These are phyloP conservation scores for Campopleginae sp. DNA, from an alignment of 2,888 invertebrate genomes.

Conservation along the genomic window DNA sequence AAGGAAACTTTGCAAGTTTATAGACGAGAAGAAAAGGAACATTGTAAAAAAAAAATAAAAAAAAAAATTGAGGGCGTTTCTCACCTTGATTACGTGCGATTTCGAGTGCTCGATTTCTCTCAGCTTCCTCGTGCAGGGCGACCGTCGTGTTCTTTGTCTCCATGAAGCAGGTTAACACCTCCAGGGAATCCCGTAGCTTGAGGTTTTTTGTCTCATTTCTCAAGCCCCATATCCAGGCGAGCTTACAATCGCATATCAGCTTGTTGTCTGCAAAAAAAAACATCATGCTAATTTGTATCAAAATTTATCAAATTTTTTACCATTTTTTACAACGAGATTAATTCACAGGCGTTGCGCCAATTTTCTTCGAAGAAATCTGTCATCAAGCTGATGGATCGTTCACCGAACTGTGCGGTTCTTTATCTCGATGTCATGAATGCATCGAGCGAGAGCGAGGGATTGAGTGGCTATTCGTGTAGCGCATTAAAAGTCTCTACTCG, in stretches of 20 bases:
- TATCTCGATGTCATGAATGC: neutral
- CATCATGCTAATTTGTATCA: neutral
- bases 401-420: no score
- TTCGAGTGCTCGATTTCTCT: slow-evolving; percentile 78
- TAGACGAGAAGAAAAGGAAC: neutral
- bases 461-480: slow-evolving; percentile 45
- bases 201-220: slow-evolving; percentile 91
- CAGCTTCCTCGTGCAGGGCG: slow-evolving; percentile 74
- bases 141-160: slow-evolving; percentile 83
- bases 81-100: slow-evolving; percentile 78
- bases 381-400: neutral
- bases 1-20: slow-evolving; percentile 27
- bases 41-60: slow-evolving; percentile 38
- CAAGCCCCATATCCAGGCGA: slow-evolving; percentile 92
- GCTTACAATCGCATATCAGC: slow-evolving; percentile 93
- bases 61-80: slow-evolving; percentile 58
- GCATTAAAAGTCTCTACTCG: slow-evolving; percentile 59
- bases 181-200: slow-evolving; percentile 88
- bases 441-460: neutral
- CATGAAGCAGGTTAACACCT: slow-evolving; percentile 90
- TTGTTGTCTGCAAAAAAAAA: slow-evolving; percentile 88
- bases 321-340: neutral
- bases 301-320: neutral
- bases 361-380: neutral
- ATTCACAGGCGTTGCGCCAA: neutral